Evolutionary conservation across 2,113 vertebrate genomes (phyloP), one percentile per base, ranked within the genome.

Genomic region (Takifugu flavidus): DNA sequence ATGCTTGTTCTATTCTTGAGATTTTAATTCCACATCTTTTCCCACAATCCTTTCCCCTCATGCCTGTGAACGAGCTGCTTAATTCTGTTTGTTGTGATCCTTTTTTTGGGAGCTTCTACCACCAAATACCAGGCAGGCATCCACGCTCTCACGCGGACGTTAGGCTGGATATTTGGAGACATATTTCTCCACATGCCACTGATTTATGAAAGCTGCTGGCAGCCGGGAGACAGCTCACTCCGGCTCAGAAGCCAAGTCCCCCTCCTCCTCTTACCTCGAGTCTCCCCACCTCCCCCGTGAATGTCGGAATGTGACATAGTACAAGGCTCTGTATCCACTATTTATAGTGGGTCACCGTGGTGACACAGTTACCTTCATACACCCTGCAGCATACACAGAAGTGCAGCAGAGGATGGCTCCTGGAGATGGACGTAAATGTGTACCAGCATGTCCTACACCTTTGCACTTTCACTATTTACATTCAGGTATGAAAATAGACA

Each of bases 341-440:
- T 92, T 89, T 87, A 90, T 91, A 91, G 89, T 67, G 72, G 75
- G 83, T 83, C 80, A 83, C 83, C 68, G 84, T 79, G 85, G 83
- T 87, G 86, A 89, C 89, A 89, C 83, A 75, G 82, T 89, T 86
- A 87, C 86, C 80, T 86, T 88, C 72, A 89, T 79, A 83, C 81
- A 87, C 77, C 69, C 74, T 79, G 62, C 47, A 46, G 59, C 53
- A 60, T 56, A 54, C 53, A 65, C 59, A 66, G 68, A 65, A 70
- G 74, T 42, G 34, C 59, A 58, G 29, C 42, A 25, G 61, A 62
- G 62, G 26, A 46, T 39, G 12, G 25, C 49, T 59, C 12, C 15
- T 66, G 13, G 13, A 47, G 50, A 60, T 74, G 13, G 39, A 65
- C 27, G 10, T 46, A 45, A 49, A 5, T 52, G 51, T 66, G 29